Percentiles rank a stretch among this genome's conserved stretches.
Conservation (phyloP, 2,113 vertebrate species). For the Hydropotes inermis region DNA sequence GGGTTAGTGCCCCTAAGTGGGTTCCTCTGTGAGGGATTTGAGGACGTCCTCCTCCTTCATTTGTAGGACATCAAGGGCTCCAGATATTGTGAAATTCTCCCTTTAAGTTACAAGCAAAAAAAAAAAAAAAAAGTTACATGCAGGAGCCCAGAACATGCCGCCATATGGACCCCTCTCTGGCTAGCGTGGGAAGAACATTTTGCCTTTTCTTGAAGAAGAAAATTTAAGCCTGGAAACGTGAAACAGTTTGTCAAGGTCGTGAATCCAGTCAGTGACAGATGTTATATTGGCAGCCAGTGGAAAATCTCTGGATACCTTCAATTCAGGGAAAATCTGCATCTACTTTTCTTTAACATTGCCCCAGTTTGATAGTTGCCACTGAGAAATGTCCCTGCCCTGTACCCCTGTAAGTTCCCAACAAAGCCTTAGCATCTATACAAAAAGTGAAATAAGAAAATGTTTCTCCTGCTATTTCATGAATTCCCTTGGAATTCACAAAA, state of each 20-base stretch:
- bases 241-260: not conserved
- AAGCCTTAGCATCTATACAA: not conserved
- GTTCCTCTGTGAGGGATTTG: not conserved
- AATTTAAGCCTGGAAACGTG: not conserved
- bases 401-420: not conserved
- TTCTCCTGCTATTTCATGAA: not conserved
- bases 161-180: not conserved
- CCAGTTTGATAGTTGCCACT: not conserved
- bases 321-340: not conserved
- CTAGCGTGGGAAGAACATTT: not conserved
- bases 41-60: not conserved
- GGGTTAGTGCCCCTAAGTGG: not conserved
- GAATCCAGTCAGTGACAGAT: not conserved
- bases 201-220: not conserved
- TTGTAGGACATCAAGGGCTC: not conserved
- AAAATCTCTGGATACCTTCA: not conserved
- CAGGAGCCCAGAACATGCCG: not conserved
- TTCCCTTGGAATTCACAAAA: slow-evolving; percentile 37
- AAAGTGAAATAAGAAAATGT: slow-evolving; percentile 8
- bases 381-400: not conserved
- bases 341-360: not conserved
- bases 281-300: not conserved
- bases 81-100: not conserved
- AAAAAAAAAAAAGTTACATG: not conserved
- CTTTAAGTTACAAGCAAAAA: not conserved